These are phyloP conservation scores for Hydractinia echinata DNA, from an alignment of 30 jellyfish, hydroid and myxozoan genomes.

Conservation along the genomic window DNA sequence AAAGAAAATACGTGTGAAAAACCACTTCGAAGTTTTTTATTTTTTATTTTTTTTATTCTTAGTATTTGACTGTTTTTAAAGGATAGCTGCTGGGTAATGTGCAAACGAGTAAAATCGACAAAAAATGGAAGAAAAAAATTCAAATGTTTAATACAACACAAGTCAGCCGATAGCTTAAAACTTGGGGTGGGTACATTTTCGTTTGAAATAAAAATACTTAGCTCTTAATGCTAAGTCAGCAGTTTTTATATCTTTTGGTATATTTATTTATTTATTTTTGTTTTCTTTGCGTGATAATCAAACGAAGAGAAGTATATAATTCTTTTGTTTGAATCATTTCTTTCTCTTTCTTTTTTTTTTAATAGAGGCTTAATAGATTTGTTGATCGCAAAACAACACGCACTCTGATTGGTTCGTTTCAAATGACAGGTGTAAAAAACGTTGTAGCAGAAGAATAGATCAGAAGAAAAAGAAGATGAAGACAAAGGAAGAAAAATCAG, in stretches of 20 bases:
- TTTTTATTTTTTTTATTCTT: no score
- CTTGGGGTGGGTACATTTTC: no score
- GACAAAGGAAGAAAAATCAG: conserved; percentile 11
- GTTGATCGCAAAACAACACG: not conserved
- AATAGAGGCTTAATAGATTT: conserved; percentile 12
- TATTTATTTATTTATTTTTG: not conserved
- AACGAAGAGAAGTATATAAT: not conserved
- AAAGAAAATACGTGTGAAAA: no score
- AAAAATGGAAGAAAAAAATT: no score
- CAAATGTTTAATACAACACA: no score
- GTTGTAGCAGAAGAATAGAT: not conserved
- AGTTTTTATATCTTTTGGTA: not conserved
- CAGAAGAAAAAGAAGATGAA: not conserved
- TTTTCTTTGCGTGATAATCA: not conserved
- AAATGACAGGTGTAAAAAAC: conserved; percentile 16
- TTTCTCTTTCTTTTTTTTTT: not conserved
- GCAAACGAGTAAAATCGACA: no score
- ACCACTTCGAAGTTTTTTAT: no score
- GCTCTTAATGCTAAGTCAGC: not conserved
- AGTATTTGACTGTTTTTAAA: no score
- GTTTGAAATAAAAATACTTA: no score
- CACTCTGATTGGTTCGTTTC: not conserved
- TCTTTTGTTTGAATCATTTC: conserved; percentile 6
- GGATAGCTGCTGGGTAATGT: no score
- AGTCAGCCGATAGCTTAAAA: no score